phyloP scores from a whole-genome alignment of 2,888 invertebrate species.

The Conchocele bisecta region DNA sequence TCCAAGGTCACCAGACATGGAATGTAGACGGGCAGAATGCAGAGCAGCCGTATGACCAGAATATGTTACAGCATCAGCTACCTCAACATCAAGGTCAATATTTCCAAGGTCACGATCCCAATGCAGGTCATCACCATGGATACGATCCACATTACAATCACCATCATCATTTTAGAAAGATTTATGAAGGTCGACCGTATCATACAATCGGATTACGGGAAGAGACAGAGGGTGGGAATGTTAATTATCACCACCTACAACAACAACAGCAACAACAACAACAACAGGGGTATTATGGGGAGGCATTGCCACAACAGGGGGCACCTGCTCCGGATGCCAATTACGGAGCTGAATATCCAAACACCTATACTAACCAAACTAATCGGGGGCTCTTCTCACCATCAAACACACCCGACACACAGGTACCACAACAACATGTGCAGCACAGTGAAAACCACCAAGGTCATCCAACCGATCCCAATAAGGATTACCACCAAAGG shows the following conservation, averaged over 20 bases:
- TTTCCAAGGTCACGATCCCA: constrained; percentile 37
- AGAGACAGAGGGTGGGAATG: constrained; percentile 62
- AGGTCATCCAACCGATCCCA: background rate
- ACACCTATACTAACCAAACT: background rate
- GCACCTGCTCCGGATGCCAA: no score
- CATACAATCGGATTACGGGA: constrained; percentile 56
- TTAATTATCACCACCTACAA: constrained; percentile 15
- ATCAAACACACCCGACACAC: background rate
- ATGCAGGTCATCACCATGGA: constrained; percentile 18
- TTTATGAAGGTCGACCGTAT: constrained; percentile 51
- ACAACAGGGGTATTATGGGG: constrained; percentile 22
- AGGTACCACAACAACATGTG: background rate
- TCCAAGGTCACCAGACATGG: constrained; percentile 38
- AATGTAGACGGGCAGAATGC: constrained; percentile 12
- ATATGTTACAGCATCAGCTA: constrained; percentile 13
- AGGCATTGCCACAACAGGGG: constrained; percentile 15
- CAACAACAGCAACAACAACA: constrained; percentile 22
- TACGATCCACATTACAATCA: constrained; percentile 16
- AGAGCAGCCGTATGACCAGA: constrained; percentile 50
- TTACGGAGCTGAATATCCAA: background rate
- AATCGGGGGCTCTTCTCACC: constrained; percentile 1
- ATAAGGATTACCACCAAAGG: constrained; percentile 12
- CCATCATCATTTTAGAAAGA: constrained; percentile 54
- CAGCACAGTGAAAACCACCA: constrained; percentile 1
- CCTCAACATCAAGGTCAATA: constrained; percentile 33